Percentiles rank a stretch among this genome's conserved stretches.
Evolutionary conservation across 2,113 vertebrate species (phyloP).

Genomic region (Callipepla californica): DNA sequence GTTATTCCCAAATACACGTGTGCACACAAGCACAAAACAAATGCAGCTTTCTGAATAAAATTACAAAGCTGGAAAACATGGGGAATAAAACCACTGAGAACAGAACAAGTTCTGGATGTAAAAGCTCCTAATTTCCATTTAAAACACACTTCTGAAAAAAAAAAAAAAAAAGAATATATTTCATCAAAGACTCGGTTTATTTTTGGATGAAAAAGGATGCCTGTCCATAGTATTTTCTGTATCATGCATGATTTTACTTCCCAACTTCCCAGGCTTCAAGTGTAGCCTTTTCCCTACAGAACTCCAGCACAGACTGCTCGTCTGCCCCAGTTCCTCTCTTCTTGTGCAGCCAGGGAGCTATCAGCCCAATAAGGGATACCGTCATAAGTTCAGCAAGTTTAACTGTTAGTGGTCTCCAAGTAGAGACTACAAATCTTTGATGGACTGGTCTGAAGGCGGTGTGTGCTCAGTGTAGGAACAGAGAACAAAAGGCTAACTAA

Average conservation of each 20-base stretch:
- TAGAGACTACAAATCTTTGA: neutral
- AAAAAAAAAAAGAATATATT: neutral
- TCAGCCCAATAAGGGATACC: neutral
- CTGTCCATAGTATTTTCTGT: neutral
- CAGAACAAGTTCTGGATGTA: neutral
- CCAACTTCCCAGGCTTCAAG: neutral
- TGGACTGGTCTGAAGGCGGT: neutral
- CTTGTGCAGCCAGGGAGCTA: neutral
- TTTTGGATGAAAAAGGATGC: neutral
- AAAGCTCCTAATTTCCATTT: neutral
- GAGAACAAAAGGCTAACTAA: neutral
- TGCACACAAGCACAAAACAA: neutral
- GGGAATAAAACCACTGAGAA: neutral
- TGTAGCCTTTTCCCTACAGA: neutral
- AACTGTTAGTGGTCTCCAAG: neutral
- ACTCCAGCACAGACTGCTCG: neutral
- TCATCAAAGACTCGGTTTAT: neutral
- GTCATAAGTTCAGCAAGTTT: neutral
- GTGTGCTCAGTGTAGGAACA: neutral
- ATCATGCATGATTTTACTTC: neutral
- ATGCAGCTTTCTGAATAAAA: neutral
- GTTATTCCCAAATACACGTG: neutral
- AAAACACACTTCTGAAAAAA: neutral
- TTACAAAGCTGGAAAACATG: neutral
- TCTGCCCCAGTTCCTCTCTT: neutral